phyloP scores from a whole-genome alignment of 2,797 vertebrate genomes.

The Phoxinus dragarum region DNA sequence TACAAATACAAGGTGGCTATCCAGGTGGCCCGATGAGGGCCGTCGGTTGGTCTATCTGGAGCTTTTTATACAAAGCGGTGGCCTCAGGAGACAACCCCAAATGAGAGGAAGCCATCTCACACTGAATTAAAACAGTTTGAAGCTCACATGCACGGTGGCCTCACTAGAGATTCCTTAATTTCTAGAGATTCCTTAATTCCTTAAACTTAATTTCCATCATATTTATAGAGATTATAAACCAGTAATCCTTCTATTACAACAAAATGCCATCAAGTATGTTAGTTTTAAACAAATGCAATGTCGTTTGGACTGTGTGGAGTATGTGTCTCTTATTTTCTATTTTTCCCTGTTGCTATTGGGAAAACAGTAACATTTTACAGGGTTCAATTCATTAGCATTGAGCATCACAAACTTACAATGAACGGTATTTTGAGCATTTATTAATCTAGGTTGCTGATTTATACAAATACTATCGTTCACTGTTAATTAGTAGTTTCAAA shows the following conservation, averaged over 20 bases:
- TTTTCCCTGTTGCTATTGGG: not conserved
- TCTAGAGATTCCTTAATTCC: too few relatives aligned
- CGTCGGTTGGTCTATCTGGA: too few relatives aligned
- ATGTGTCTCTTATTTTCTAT: not conserved
- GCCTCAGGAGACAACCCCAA: too few relatives aligned
- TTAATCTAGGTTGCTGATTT: not conserved
- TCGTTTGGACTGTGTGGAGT: not conserved
- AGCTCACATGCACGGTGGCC: too few relatives aligned
- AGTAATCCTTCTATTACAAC: constrained; percentile 41
- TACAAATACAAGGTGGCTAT: too few relatives aligned
- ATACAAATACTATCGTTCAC: too few relatives aligned
- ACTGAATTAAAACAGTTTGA: too few relatives aligned
- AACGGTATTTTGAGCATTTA: not conserved
- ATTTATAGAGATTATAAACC: constrained; percentile 41
- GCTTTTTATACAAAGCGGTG: too few relatives aligned
- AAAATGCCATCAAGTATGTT: constrained; percentile 25
- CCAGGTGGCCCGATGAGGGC: too few relatives aligned
- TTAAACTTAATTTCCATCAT: constrained; percentile 21
- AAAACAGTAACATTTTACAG: not conserved
- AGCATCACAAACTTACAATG: not conserved
- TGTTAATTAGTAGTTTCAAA: not conserved
- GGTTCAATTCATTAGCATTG: not conserved
- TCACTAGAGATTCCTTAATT: too few relatives aligned
- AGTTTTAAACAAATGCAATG: constrained; percentile 34
- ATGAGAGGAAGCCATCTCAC: too few relatives aligned